Conservation (phyloP, 2,113 vertebrate genomes). For the Sphaerodactylus townsendi region DNA sequence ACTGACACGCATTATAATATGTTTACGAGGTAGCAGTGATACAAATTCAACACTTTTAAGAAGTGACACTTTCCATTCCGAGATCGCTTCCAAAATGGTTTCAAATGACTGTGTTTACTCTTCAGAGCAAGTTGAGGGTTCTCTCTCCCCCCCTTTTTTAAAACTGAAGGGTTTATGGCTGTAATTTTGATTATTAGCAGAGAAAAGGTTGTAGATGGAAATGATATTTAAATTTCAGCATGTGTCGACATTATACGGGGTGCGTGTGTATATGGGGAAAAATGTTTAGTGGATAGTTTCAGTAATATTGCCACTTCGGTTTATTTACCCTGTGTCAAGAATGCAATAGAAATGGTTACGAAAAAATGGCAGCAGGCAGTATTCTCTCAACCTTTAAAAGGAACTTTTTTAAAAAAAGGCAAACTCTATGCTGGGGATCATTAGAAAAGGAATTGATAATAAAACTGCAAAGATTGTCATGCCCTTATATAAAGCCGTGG, state of each 20-base stretch:
- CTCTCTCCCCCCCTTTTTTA: background rate
- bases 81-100: conserved; percentile 63
- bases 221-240: conserved; percentile 47
- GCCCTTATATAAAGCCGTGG: too few relatives aligned
- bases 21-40: conserved; percentile 54
- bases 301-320: conserved; percentile 35
- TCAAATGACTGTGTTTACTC: conserved; percentile 61
- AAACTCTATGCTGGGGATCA: too few relatives aligned
- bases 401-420: too few relatives aligned
- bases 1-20: conserved; percentile 65
- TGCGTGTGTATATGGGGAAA: conserved; percentile 25
- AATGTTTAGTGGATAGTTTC: conserved; percentile 61
- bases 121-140: conserved; percentile 47
- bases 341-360: conserved; percentile 1
- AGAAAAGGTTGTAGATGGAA: conserved; percentile 52
- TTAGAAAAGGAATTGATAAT: too few relatives aligned
- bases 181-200: conserved; percentile 67
- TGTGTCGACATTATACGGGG: conserved; percentile 49
- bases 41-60: conserved; percentile 63
- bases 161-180: conserved; percentile 66
- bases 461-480: too few relatives aligned
- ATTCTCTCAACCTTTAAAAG: background rate
- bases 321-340: conserved; percentile 24
- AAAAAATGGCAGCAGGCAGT: background rate
- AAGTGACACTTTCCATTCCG: conserved; percentile 45